Percentiles rank a stretch among this genome's conserved stretches.
These are phyloP conservation scores for Actinernus sp. DNA, from an alignment of 92 coral and sea anemone species.

Conservation along the genomic window DNA sequence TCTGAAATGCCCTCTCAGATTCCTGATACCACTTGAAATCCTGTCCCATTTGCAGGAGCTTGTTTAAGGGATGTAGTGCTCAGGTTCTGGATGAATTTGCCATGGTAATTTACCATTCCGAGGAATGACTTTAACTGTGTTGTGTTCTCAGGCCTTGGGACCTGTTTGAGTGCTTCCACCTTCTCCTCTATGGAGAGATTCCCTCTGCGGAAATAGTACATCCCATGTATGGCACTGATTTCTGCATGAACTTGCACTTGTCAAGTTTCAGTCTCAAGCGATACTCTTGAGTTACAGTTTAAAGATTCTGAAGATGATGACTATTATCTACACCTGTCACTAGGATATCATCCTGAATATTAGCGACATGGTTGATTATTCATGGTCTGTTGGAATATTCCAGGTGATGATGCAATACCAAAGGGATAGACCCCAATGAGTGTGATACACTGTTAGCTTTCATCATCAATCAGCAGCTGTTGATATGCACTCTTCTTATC, in stretches of 20 bases:
- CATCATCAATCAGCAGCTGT: constrained; percentile 51
- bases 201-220: constrained; percentile 50
- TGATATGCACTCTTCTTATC: constrained; percentile 70
- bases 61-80: constrained; percentile 61
- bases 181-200: constrained; percentile 56
- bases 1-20: constrained; percentile 31
- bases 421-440: too few relatives aligned
- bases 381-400: constrained; percentile 54
- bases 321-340: constrained; percentile 52
- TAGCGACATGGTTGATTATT: constrained; percentile 56
- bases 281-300: constrained; percentile 27
- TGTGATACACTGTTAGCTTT: constrained; percentile 47
- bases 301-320: constrained; percentile 46
- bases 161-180: constrained; percentile 59
- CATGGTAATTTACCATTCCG: constrained; percentile 61
- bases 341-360: constrained; percentile 68
- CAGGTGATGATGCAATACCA: constrained; percentile 60
- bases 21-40: constrained; percentile 32
- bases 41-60: constrained; percentile 39
- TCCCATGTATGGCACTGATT: constrained; percentile 62
- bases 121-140: constrained; percentile 53
- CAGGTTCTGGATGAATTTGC: constrained; percentile 57
- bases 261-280: constrained; percentile 51
- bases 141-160: constrained; percentile 58
- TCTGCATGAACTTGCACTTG: constrained; percentile 60